These are phyloP conservation scores for Orthonevra nobilis DNA, from an alignment of 2,888 invertebrate genomes.

Conservation along the genomic window DNA sequence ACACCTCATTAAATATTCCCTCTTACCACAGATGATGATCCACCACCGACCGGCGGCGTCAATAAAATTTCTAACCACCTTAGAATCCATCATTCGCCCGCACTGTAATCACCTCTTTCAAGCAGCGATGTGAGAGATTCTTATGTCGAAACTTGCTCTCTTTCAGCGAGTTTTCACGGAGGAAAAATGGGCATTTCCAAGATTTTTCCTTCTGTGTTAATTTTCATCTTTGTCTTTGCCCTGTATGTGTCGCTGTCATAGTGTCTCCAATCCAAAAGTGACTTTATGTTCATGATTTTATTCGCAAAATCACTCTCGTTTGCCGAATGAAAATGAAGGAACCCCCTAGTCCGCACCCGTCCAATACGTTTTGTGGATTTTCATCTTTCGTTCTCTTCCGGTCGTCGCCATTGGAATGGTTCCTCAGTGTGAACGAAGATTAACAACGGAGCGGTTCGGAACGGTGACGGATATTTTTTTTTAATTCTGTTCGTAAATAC, in stretches of 20 bases:
- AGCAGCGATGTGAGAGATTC: too few species aligned
- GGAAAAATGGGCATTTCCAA: slow-evolving; percentile 27
- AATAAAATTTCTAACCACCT: slow-evolving; percentile 25
- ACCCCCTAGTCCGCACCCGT: not conserved
- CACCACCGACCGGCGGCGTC: slow-evolving; percentile 3
- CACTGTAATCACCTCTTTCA: not conserved
- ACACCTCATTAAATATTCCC: slow-evolving; percentile 36
- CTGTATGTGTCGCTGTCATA: not conserved
- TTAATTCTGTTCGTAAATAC: not conserved
- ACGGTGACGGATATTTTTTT: not conserved
- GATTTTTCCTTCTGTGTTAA: slow-evolving; percentile 28
- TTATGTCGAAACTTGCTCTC: not conserved
- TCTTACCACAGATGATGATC: slow-evolving; percentile 26
- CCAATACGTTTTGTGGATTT: slow-evolving; percentile 53
- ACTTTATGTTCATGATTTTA: slow-evolving; percentile 41
- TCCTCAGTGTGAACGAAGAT: slow-evolving; percentile 50
- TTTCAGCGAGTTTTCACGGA: not conserved
- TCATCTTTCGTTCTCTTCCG: slow-evolving; percentile 46
- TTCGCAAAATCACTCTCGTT: slow-evolving; percentile 55
- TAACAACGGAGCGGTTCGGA: slow-evolving; percentile 40
- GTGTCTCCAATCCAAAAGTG: not conserved
- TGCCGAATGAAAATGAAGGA: slow-evolving; percentile 21
- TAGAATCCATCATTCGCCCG: not conserved
- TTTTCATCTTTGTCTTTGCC: slow-evolving; percentile 28
- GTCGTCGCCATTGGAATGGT: slow-evolving; percentile 34